Evolutionary conservation across 2,797 vertebrate genomes (phyloP), one percentile per base, ranked within the genome.

Genomic region (Varecia variegata): DNA sequence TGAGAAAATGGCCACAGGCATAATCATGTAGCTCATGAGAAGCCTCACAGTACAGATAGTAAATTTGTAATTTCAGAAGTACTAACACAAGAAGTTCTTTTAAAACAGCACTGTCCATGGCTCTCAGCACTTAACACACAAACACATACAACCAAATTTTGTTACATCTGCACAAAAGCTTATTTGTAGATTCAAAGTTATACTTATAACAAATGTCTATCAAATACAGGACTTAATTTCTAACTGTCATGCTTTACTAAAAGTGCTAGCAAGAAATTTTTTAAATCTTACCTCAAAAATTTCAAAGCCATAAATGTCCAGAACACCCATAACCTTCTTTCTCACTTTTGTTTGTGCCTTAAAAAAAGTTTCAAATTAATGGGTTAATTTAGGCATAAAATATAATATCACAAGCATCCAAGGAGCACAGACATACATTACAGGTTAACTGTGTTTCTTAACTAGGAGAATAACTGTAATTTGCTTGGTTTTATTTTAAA

Each of bases 301-400:
- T 98, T 99, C 99, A 98, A 99, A 99, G 97, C 99, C 99, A 54
- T 99, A 99, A 97, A 99, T 99, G 98, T 99, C 99, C 98, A 99
- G 98, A 71, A 99, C 99, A 10, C 99, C 99, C 99, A 99, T 99
- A 89, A 99, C 99, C 98, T 99, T 99, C 99, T 99, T 99, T 92
- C 99, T 99, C 86, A 99, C 98, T 99, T 99, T 99, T 82, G 98
- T 98, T 98, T 99, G 99, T 92, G 99, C 99, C 99, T 99, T 98
- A 25, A 76, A 98, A 96, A 95, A 90, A 77, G 9, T 2, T 84
- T 71, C 74, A 96, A 74, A 89, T 67, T 13, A 81, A 38, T 62
- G 32, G 52, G 47, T 94, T 43, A 97, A 40, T 88, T 52, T 79
- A 93, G 93, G 32, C 50, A 43, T 43, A 56, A 97, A 80, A 82